These are phyloP conservation scores for Arctopsyche grandis DNA, from an alignment of 1,140 invertebrate genomes.

Conservation along the genomic window DNA sequence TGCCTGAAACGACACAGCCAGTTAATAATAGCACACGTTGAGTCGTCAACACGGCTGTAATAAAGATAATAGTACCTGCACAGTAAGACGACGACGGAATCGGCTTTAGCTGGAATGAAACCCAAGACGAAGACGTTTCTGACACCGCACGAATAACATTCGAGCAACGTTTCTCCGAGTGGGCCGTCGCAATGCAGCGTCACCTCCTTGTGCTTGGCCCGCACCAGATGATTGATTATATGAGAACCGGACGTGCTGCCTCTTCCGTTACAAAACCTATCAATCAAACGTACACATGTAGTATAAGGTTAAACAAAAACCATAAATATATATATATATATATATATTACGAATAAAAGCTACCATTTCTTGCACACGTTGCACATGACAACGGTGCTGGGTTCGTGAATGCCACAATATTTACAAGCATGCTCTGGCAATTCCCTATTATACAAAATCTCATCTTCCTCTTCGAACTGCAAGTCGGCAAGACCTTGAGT, in stretches of 20 bases:
- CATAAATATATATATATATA: too few relatives aligned
- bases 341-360: too few relatives aligned
- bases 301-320: too few relatives aligned
- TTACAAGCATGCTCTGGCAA: slow-evolving; percentile 95
- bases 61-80: slow-evolving; percentile 76
- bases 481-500: slow-evolving; percentile 82
- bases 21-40: slow-evolving; percentile 23
- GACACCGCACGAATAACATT: slow-evolving; percentile 99
- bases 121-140: slow-evolving; percentile 98
- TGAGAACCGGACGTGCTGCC: slow-evolving; percentile 98
- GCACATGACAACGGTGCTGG: slow-evolving; percentile 97
- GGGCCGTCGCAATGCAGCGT: slow-evolving; percentile 97
- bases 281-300: too few relatives aligned
- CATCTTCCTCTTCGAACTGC: slow-evolving; percentile 91
- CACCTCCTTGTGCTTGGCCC: slow-evolving; percentile 99
- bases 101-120: slow-evolving; percentile 99
- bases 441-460: slow-evolving; percentile 86
- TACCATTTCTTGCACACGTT: slow-evolving; percentile 98
- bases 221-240: slow-evolving; percentile 97
- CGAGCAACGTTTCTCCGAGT: slow-evolving; percentile 95
- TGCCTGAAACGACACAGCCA: slow-evolving; percentile 66
- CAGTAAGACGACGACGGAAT: slow-evolving; percentile 97
- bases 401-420: slow-evolving; percentile 99
- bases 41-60: not conserved
- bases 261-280: slow-evolving; percentile 94